Base-by-base conservation (phyloP, 2,113 vertebrate species). In the Sclerurus mexicanus region DNA sequence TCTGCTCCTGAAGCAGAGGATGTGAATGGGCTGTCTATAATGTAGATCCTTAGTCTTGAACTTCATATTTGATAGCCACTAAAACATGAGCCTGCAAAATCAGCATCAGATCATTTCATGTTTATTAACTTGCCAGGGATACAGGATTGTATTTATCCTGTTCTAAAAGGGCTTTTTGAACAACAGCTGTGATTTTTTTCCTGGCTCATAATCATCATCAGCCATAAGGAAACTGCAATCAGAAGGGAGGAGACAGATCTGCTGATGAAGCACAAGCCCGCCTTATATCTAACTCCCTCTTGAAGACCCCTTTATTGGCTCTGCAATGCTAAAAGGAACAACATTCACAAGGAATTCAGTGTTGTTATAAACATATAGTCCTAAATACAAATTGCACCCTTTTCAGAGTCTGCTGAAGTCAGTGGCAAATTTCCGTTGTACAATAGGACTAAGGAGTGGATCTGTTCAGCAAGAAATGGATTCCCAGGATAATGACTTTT, bases 231-330 rank as follows among this genome's bases (percentile, higher is more conserved):
- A 95, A 82, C 81, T 72, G 73, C 69, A 94, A 10, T 93, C 77
- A 85, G 85, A 94, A 79, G 6, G 10, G 56, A 93, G 47, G 53
- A 95, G 94, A 93, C 78, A 56, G 87, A 96, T 94, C 59, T 94
- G 93, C 91, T 97, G 93, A 95, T 76, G 71, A 91, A 94, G 93
- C 91, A 91, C 84, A 93, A 96, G 62, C 71, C 58, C 93, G 47
- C 23, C 31, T 91, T 0, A 0, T 55, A 60, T 66, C 74, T 60
- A n/a, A 89, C 84, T 89, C 73, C 64, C 62, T 73, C 44, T 69
- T 1, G 0, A 83, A 87, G 59, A 53, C 27, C 53, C 21, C 46
- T 91, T 83, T 87, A 49, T 83, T 87, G 77, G 74, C 87, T 89
- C 53, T 76, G 67, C 39, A 87, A 31, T 3, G 14, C 78, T 77